Evolutionary conservation across 1,140 invertebrate species (phyloP), one percentile per base, ranked within the genome.

Genomic region (Mizuhopecten yessoensis): DNA sequence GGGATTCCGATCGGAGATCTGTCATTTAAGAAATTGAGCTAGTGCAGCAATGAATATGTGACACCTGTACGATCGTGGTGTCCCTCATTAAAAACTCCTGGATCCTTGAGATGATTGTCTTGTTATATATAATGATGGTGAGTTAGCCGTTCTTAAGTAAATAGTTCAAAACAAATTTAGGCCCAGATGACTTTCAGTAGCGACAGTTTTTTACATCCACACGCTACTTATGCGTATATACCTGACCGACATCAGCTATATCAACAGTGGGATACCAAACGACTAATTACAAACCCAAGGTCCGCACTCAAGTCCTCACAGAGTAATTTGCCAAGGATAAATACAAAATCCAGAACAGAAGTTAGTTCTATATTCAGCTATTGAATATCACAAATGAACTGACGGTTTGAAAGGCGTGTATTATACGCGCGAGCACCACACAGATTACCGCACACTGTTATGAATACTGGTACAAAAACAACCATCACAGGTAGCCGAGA

Each of bases 71-170:
- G n/a, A 75, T 75, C 57, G n/a, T 75, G 23, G 57, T 75, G 2
- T n/a, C 3, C 17, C 0, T 29, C n/a, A 29, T 75, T 75, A 75
- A 75, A 75, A 9, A 29, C n/a, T n/a, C n/a, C n/a, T n/a, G 23
- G 9, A 75, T 75, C 57, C 57, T 29, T 75, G 57, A 29, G n/a
- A 75, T 17, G 57, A n/a, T 75, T 2, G 23, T 1, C 23, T 13
- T 11, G 1, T 75, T 75, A 75, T 29, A 7, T 75, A 75, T 75
- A 75, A 75, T 75, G 57, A 75, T 75, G 57, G 23, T 17, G 23
- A 29, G 57, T 75, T 29, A 75, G 23, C n/a, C n/a, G 57, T 75
- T 75, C 57, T n/a, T 75, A 75, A 75, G 57, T 75, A 75, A 75
- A 75, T 75, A 75, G 2, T 29, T 75, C 15, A 29, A 75, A 75